phyloP scores from a whole-genome alignment of 2,797 vertebrate genomes.

The Scolopax bukidnonensis region DNA sequence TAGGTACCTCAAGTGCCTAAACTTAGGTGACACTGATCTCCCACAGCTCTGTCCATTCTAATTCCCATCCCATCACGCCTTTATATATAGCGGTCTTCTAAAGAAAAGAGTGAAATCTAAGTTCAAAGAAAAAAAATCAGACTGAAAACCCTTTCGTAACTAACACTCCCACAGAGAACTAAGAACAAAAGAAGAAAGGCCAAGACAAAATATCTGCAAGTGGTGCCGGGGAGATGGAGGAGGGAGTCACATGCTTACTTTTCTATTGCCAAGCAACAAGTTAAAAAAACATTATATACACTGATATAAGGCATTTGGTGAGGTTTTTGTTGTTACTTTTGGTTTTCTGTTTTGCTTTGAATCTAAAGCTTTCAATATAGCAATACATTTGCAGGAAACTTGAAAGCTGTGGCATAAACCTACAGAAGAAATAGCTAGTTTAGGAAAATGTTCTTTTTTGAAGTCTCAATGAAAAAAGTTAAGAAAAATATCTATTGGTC shows the following conservation, averaged over 20 bases:
- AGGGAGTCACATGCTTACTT: conserved; percentile 15
- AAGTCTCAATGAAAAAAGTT: not conserved
- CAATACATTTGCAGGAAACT: conserved; percentile 6
- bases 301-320: not conserved
- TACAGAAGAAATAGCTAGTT: not conserved
- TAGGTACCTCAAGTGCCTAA: not conserved
- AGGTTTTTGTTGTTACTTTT: not conserved
- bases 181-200: conserved; percentile 60
- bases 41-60: not conserved
- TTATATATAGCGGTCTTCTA: not conserved
- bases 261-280: conserved; percentile 60
- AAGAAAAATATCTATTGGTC: not conserved
- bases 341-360: not conserved
- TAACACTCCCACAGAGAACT: conserved; percentile 32
- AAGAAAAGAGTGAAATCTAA: not conserved
- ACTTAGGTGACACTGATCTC: not conserved
- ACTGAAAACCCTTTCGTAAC: conserved; percentile 14
- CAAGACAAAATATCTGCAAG: conserved; percentile 41
- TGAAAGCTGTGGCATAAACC: not conserved
- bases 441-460: not conserved
- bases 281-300: not conserved
- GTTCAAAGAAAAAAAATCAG: not conserved
- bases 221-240: conserved; percentile 12
- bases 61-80: not conserved
- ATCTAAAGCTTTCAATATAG: not conserved